Percentiles rank a stretch among this genome's conserved stretches.
These are phyloP conservation scores for Nesogale talazaci DNA, from an alignment of 2,113 vertebrate species.

Conservation along the genomic window DNA sequence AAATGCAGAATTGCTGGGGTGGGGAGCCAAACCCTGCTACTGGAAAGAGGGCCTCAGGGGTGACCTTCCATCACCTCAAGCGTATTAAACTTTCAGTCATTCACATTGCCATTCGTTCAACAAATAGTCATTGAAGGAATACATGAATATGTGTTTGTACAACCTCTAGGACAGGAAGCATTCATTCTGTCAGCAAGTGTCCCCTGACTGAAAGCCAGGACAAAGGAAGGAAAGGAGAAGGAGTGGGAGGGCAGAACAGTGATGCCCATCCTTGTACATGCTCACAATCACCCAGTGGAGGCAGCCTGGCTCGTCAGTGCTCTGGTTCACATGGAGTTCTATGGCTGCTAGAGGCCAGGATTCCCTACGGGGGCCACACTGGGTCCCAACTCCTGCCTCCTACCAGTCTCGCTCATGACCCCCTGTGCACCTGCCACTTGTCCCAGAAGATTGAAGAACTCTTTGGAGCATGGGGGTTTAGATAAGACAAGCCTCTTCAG, in stretches of 20 bases:
- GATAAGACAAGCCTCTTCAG: no score
- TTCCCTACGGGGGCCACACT: not conserved
- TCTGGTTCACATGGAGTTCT: not conserved
- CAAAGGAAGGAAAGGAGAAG: not conserved
- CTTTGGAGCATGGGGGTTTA: no score
- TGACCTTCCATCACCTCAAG: not conserved
- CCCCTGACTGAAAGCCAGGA: not conserved
- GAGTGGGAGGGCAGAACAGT: not conserved
- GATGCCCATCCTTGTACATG: not conserved
- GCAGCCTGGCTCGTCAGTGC: not conserved
- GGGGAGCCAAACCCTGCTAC: not conserved
- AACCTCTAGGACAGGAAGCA: no score
- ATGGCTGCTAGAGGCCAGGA: fast-evolving
- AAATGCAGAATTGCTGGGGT: not conserved
- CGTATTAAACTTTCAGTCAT: not conserved
- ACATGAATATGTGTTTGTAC: no score
- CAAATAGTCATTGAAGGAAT: no score
- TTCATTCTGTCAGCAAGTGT: not conserved
- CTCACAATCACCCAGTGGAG: fast-evolving
- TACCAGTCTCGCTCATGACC: not conserved
- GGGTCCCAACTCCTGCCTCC: not conserved
- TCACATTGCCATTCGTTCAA: not conserved
- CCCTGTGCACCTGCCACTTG: no score
- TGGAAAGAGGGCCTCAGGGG: not conserved
- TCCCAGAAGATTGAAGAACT: no score